These are phyloP conservation scores for Prorops nasuta DNA, from an alignment of 1,140 invertebrate genomes.

Conservation along the genomic window DNA sequence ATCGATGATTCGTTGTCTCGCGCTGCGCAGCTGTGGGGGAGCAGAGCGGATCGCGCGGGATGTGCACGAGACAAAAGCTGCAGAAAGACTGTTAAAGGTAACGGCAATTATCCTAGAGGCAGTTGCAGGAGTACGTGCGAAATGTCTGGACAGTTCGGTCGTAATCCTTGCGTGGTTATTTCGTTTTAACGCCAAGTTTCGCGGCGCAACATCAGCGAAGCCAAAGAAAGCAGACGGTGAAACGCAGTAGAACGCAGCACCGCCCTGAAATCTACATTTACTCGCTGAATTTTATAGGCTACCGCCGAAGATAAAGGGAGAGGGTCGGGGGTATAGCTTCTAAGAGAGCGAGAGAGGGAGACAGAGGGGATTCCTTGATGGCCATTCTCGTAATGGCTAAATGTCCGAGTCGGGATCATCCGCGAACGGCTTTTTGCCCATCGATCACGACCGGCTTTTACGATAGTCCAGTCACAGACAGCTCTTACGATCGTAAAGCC, in stretches of 20 bases:
- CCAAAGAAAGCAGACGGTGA: conserved; percentile 9
- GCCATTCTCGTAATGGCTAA: conserved; percentile 46
- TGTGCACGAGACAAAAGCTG: no score
- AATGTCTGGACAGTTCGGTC: conserved; percentile 29
- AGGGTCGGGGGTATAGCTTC: no score
- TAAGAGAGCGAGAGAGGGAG: no score
- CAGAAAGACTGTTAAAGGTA: no score
- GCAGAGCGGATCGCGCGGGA: no score
- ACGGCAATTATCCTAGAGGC: conserved; percentile 28
- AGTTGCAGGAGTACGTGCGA: conserved; percentile 36
- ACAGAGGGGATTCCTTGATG: conserved; percentile 33
- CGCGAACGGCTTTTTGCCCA: conserved; percentile 35
- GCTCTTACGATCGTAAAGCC: conserved; percentile 46
- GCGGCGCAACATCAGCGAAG: conserved; percentile 25
- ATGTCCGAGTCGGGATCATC: conserved; percentile 39
- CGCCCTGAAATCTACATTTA: conserved; percentile 51
- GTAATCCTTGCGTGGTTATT: conserved; percentile 38
- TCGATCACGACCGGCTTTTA: conserved; percentile 51
- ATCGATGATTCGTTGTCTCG: no score
- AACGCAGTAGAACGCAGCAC: conserved; percentile 38
- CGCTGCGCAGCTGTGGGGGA: no score
- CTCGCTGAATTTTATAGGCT: conserved; percentile 45
- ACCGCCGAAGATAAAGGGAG: no score
- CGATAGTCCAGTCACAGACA: conserved; percentile 35
- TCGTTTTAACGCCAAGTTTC: conserved; percentile 29